Percentiles rank a stretch among this genome's conserved stretches.
These are phyloP conservation scores for Idris sp. DNA, from an alignment of 1,140 invertebrate genomes.

Conservation along the genomic window DNA sequence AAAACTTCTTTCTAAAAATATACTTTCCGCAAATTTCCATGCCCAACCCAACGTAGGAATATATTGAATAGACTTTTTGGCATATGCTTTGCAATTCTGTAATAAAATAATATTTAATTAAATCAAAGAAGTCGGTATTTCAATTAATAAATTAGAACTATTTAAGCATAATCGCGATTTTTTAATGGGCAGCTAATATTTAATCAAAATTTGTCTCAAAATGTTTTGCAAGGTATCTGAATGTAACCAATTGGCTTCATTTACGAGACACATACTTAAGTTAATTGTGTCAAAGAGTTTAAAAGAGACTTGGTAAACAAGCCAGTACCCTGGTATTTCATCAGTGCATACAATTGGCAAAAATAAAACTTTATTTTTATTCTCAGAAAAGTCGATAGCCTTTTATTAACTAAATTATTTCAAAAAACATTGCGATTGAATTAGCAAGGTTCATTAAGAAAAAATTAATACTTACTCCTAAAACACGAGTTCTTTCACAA, in stretches of 20 bases:
- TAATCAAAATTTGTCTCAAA: constrained; percentile 30
- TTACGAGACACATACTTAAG: constrained; percentile 14
- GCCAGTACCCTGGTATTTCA: constrained; percentile 29
- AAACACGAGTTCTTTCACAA: constrained; percentile 85
- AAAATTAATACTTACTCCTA: constrained; percentile 83
- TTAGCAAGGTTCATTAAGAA: too few species aligned
- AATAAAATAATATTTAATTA: constrained; percentile 63
- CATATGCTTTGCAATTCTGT: constrained; percentile 96
- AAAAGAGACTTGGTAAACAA: constrained; percentile 22
- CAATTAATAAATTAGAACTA: too few species aligned
- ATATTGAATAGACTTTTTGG: constrained; percentile 94
- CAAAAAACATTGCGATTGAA: too few species aligned
- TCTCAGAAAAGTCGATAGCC: too few species aligned
- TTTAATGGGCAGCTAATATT: constrained; percentile 10
- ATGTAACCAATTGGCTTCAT: constrained; percentile 34
- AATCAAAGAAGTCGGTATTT: background rate
- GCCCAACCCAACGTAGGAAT: constrained; percentile 96
- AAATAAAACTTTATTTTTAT: constrained; percentile 39
- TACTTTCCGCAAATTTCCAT: constrained; percentile 95
- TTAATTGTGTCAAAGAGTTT: constrained; percentile 30
- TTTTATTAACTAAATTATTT: too few species aligned
- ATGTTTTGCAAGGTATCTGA: constrained; percentile 15
- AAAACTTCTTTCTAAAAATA: constrained; percentile 94
- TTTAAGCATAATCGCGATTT: too few species aligned
- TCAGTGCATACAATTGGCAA: constrained; percentile 33